Percentiles rank a stretch among this genome's conserved stretches.
Conservation (phyloP, 2,113 vertebrate genomes). For the Sardina pilchardus region DNA sequence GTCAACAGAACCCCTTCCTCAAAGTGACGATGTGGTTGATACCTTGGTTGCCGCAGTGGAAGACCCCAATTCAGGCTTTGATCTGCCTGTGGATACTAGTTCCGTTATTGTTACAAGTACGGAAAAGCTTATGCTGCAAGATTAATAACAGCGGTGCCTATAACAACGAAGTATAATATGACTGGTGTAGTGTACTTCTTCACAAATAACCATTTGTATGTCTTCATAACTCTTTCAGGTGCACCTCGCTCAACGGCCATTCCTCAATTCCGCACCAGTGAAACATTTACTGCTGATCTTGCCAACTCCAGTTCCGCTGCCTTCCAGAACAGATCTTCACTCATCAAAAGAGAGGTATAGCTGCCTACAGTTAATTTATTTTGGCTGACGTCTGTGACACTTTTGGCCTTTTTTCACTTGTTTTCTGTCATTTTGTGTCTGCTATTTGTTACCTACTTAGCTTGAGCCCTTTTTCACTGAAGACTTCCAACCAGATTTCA, state of each 20-base stretch:
- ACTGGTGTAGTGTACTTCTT: background rate
- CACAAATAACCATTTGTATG: background rate
- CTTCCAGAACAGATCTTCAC: conserved; percentile 9
- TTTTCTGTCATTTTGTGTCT: background rate
- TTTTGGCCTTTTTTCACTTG: background rate
- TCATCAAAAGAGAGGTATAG: conserved; percentile 26
- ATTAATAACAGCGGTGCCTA: background rate
- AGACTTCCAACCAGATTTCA: background rate
- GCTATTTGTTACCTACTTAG: background rate
- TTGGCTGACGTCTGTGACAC: background rate
- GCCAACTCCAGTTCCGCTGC: background rate
- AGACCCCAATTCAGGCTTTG: background rate
- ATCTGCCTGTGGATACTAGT: background rate
- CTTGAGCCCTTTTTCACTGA: background rate
- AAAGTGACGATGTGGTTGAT: background rate
- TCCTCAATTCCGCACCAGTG: conserved; percentile 27
- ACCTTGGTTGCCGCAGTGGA: background rate
- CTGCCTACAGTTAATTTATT: background rate
- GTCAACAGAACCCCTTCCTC: conserved; percentile 11
- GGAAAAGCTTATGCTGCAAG: background rate
- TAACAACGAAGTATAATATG: too few species aligned
- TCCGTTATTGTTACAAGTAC: conserved; percentile 26
- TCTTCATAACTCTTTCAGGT: conserved; percentile 1
- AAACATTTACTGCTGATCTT: conserved; percentile 20
- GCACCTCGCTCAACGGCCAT: background rate